Evolutionary conservation across 1,140 invertebrate species (phyloP).

Genomic region (Cephus cinctus): DNA sequence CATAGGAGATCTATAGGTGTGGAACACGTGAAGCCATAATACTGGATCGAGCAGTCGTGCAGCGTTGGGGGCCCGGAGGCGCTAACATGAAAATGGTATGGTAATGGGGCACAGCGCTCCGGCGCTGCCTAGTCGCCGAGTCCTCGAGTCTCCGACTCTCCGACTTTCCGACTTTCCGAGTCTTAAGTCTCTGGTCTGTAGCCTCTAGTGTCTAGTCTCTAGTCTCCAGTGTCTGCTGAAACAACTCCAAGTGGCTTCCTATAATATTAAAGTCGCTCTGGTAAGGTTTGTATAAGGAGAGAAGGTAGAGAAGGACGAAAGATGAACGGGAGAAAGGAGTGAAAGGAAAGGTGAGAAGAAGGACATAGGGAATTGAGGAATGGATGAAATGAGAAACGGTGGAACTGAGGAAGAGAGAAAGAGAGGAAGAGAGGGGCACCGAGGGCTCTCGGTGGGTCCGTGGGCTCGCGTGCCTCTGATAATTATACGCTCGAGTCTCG

Average conservation of each 20-base stretch:
- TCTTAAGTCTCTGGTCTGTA: too few species aligned
- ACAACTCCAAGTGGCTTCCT: too few species aligned
- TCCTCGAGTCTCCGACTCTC: conserved; percentile 9
- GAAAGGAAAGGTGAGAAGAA: conserved; percentile 12
- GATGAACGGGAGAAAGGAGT: conserved; percentile 4
- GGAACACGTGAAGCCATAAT: too few species aligned
- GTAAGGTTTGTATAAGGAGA: conserved; percentile 1
- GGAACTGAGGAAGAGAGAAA: neutral
- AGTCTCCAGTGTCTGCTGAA: too few species aligned
- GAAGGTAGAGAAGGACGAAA: conserved; percentile 5
- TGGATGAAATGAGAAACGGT: neutral
- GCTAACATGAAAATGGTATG: conserved; percentile 52
- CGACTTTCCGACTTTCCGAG: too few species aligned
- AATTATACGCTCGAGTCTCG: conserved; percentile 49
- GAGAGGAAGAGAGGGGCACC: conserved; percentile 23
- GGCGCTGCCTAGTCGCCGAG: conserved; percentile 19
- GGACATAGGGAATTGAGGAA: conserved; percentile 3
- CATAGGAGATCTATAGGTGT: too few species aligned
- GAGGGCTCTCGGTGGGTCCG: conserved; percentile 30
- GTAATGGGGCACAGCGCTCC: conserved; percentile 43
- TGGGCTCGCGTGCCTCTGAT: conserved; percentile 51
- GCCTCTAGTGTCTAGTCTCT: too few species aligned
- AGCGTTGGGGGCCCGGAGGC: conserved; percentile 45
- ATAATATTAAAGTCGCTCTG: too few species aligned
- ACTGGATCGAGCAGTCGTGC: conserved; percentile 41